Base-by-base conservation (phyloP, 2,797 vertebrate genomes). In the Dermochelys coriacea region DNA sequence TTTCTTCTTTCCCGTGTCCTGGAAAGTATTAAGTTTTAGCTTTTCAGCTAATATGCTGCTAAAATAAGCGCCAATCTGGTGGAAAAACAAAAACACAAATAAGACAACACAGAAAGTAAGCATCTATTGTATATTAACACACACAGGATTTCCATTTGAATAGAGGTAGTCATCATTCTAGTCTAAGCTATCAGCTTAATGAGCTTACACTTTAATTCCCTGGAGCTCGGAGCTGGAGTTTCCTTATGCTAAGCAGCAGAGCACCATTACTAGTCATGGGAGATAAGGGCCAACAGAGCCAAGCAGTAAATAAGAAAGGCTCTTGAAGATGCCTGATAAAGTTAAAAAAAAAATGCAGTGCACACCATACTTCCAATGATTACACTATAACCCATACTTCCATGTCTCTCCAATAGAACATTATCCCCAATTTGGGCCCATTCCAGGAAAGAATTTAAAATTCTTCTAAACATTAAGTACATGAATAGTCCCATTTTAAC, bases 31-130 rank as follows among this genome's bases (percentile, higher is more conserved):
- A 23, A 98, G 98, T 84, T 98, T 98, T 25, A 98, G 96, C 93
- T 98, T 98, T 91, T 98, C 98, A 0, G 98, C 98, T 95, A 98
- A 96, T 93, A 98, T 98, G 96, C 98, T 98, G 97, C 98, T 98
- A 64, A 98, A 98, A 96, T 98, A 98, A 84, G 98, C 98, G 49
- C 98, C 98, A 51, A 98, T 98, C 98, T 98, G 96, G 84, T 75
- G 81, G 50, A 83, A 88, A 5, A 45, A 83, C 16, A 59, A 88
- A 55, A 50, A 55, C 84, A 45, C 37, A 78, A 89, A 75, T 1
- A 19, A 55, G 68, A 95, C 80, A 91, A 91, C 5, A 79, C 77
- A 82, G 37, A 52, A 37, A 88, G 29, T 34, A 95, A 84, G 14
- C 29, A 55, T 68, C 19, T 86, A 50, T 49, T 14, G 0, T 49